Percentiles rank a stretch among this genome's conserved stretches.
These are phyloP conservation scores for Cololabis saira DNA, from an alignment of 2,113 vertebrate genomes.

Conservation along the genomic window DNA sequence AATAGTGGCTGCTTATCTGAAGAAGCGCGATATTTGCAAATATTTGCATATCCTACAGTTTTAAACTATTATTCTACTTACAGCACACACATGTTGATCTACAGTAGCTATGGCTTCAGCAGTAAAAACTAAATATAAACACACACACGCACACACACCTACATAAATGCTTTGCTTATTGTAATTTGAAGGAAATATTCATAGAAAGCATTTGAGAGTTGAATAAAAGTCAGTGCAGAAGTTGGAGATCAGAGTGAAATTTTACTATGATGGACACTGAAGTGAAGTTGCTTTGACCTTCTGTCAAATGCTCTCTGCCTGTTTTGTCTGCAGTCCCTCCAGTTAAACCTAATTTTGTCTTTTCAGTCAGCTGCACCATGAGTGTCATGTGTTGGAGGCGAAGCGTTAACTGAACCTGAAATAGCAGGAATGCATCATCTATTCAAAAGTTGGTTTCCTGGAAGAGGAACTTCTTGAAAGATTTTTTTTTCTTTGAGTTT, in stretches of 20 bases:
- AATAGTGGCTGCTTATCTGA: too few relatives aligned
- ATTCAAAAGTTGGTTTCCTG: slow-evolving; percentile 9
- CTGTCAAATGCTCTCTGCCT: slow-evolving; percentile 37
- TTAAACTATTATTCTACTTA: too few relatives aligned
- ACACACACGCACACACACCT: slow-evolving; percentile 1
- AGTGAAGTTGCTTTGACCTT: slow-evolving; percentile 51
- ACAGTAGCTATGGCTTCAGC: too few relatives aligned
- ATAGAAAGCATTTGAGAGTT: slow-evolving; percentile 20
- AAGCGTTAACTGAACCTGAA: slow-evolving; percentile 6
- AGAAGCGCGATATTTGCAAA: too few relatives aligned
- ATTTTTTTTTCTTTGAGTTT: background rate
- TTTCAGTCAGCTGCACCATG: slow-evolving; percentile 46
- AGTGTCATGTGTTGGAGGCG: slow-evolving; percentile 45
- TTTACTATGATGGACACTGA: slow-evolving; percentile 41
- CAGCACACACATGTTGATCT: background rate
- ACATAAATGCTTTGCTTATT: background rate
- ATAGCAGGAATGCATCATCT: slow-evolving; percentile 13
- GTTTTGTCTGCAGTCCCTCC: slow-evolving; percentile 42
- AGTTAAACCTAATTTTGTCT: slow-evolving; percentile 56
- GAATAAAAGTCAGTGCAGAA: slow-evolving; percentile 29
- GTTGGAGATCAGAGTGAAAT: slow-evolving; percentile 43
- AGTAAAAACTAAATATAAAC: background rate
- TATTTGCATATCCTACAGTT: too few relatives aligned
- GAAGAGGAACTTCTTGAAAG: background rate
- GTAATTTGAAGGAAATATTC: slow-evolving; percentile 24